Evolutionary conservation across 2,888 invertebrate genomes (phyloP).

Genomic region (Villa cingulata): DNA sequence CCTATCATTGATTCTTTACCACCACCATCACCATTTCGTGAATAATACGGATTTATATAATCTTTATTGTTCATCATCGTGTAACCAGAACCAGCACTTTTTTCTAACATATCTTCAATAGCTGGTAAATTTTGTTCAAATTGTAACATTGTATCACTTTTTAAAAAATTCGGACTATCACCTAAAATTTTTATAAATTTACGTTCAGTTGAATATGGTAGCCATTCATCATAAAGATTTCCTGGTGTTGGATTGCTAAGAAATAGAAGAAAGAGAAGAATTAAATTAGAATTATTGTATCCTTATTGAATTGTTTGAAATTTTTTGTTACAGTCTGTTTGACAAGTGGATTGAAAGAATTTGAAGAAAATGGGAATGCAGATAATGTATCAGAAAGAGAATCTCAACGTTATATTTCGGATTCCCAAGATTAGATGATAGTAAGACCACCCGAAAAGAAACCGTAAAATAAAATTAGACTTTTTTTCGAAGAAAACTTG

Average conservation of each 20-base stretch:
- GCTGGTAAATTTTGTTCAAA: slow-evolving; percentile 22
- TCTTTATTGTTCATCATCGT: slow-evolving; percentile 11
- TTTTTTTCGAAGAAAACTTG: too few species aligned
- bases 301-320: too few species aligned
- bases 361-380: too few species aligned
- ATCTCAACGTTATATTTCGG: too few species aligned
- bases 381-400: too few species aligned
- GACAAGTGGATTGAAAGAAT: too few species aligned
- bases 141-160: slow-evolving; percentile 5
- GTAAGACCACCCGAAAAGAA: too few species aligned
- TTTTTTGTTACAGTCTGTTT: too few species aligned
- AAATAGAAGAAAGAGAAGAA: neutral
- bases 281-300: too few species aligned
- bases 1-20: neutral
- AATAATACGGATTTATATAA: slow-evolving; percentile 12
- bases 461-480: too few species aligned
- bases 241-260: slow-evolving; percentile 45
- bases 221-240: slow-evolving; percentile 43
- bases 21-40: too few species aligned
- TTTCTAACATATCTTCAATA: slow-evolving; percentile 26
- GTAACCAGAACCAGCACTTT: slow-evolving; percentile 6
- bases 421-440: too few species aligned
- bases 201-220: slow-evolving; percentile 38
- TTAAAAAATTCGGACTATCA: slow-evolving; percentile 14
- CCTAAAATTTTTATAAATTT: slow-evolving; percentile 31